These are phyloP conservation scores for Rhadinocentrus ornatus DNA, from an alignment of 2,797 vertebrate species.

Conservation along the genomic window DNA sequence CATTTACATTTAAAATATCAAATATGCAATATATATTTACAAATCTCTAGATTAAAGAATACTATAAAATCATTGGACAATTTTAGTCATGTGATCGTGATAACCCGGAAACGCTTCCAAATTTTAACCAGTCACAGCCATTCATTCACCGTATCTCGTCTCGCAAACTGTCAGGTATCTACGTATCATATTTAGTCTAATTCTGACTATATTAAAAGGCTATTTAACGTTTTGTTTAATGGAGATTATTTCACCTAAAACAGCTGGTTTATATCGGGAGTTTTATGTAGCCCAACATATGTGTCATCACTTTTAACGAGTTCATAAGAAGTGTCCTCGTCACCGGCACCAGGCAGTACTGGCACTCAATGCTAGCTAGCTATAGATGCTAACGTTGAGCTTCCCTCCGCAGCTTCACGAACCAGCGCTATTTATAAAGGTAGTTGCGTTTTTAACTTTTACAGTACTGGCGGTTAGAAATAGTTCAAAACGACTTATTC, in stretches of 20 bases:
- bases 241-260: not conserved
- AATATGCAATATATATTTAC: not conserved
- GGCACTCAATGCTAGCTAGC: conserved; percentile 57
- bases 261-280: not conserved
- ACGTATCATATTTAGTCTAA: conserved; percentile 33
- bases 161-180: conserved; percentile 80
- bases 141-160: conserved; percentile 73
- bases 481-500: not conserved
- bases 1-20: not conserved
- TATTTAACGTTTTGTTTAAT: not conserved
- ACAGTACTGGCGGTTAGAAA: not conserved
- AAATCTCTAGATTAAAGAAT: not conserved
- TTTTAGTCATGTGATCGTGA: conserved; percentile 47
- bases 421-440: not conserved
- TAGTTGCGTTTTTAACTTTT: not conserved
- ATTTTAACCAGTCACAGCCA: conserved; percentile 76
- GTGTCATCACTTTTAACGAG: conserved; percentile 49
- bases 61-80: conserved; percentile 31
- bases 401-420: conserved; percentile 16
- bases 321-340: conserved; percentile 55
- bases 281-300: not conserved
- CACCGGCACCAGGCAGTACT: conserved; percentile 57
- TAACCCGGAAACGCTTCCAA: conserved; percentile 79
- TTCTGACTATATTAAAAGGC: conserved; percentile 6
- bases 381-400: conserved; percentile 53